Evolutionary conservation across 2,797 vertebrate species (phyloP).

Genomic region (Takifugu rubripes): DNA sequence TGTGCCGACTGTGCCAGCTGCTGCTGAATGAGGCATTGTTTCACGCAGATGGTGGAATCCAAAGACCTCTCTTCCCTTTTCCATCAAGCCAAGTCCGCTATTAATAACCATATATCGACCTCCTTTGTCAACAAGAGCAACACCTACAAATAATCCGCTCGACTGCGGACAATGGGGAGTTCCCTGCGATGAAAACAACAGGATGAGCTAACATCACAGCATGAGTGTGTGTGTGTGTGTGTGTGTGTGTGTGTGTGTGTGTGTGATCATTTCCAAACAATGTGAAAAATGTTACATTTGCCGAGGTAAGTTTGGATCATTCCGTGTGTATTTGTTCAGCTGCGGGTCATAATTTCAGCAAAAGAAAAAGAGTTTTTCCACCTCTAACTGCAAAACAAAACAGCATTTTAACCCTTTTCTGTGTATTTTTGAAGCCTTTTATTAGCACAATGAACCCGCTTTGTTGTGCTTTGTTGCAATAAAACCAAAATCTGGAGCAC

Average conservation of each 20-base stretch:
- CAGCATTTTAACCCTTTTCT: no score
- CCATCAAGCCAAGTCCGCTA: slow-evolving; percentile 65
- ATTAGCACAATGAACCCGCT: no score
- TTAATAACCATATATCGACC: slow-evolving; percentile 71
- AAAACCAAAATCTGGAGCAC: no score
- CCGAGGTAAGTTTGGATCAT: background rate
- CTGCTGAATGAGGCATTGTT: slow-evolving; percentile 67
- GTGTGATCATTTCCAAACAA: background rate
- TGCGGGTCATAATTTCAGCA: no score
- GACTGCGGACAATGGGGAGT: slow-evolving; percentile 70
- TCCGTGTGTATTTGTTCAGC: background rate
- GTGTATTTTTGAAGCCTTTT: no score
- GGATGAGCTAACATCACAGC: slow-evolving; percentile 58
- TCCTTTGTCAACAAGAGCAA: slow-evolving; percentile 73
- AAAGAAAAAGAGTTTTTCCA: no score
- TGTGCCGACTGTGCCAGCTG: slow-evolving; percentile 46
- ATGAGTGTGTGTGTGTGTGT: slow-evolving; percentile 22
- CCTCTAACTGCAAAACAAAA: no score
- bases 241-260: slow-evolving; percentile 1
- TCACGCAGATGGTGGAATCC: slow-evolving; percentile 64
- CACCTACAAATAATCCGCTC: slow-evolving; percentile 68
- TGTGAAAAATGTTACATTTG: slow-evolving; percentile 1
- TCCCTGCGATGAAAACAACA: slow-evolving; percentile 73
- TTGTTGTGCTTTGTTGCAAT: no score
- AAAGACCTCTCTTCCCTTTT: slow-evolving; percentile 67